phyloP scores from a whole-genome alignment of 2,888 invertebrate species.

The Ptycholaimellus sp. region DNA sequence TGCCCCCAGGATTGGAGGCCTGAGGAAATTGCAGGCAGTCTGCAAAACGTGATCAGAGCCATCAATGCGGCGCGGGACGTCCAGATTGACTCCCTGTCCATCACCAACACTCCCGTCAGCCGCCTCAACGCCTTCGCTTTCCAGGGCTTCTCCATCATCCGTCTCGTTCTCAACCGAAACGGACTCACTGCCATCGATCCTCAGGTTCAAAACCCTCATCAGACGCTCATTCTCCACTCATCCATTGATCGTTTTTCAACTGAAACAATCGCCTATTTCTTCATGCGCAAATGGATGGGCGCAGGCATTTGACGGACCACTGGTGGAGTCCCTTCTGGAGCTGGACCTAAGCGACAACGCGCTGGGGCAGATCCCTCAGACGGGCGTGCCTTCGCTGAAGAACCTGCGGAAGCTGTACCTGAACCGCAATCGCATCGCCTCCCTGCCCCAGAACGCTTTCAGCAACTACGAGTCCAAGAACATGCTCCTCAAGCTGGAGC shows the following conservation, averaged over 20 bases:
- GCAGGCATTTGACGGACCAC: constrained; percentile 20
- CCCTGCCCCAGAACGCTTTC: constrained; percentile 5
- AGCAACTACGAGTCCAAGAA: constrained; percentile 9
- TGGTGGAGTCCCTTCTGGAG: constrained; percentile 20
- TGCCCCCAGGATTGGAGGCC: no score
- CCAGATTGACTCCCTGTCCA: constrained; percentile 22
- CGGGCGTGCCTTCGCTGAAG: constrained; percentile 15
- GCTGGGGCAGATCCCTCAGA: constrained; percentile 17
- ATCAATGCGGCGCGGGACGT: no score
- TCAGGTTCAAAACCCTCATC: constrained; percentile 1
- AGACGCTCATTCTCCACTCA: not conserved
- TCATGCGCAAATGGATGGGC: no score
- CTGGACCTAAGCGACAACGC: constrained; percentile 23
- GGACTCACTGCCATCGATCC: constrained; percentile 10
- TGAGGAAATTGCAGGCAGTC: no score
- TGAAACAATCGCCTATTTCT: no score
- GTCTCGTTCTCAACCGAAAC: constrained; percentile 22
- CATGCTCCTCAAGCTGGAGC: constrained; percentile 5
- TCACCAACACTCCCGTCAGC: constrained; percentile 21
- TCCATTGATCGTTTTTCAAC: not conserved
- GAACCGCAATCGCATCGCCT: constrained; percentile 18
- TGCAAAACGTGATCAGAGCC: no score
- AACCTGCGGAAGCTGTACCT: constrained; percentile 22
- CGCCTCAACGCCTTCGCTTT: constrained; percentile 20
- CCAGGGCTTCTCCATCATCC: constrained; percentile 16